Base-by-base conservation (phyloP, 2,113 vertebrate genomes). In the Bucco capensis region DNA sequence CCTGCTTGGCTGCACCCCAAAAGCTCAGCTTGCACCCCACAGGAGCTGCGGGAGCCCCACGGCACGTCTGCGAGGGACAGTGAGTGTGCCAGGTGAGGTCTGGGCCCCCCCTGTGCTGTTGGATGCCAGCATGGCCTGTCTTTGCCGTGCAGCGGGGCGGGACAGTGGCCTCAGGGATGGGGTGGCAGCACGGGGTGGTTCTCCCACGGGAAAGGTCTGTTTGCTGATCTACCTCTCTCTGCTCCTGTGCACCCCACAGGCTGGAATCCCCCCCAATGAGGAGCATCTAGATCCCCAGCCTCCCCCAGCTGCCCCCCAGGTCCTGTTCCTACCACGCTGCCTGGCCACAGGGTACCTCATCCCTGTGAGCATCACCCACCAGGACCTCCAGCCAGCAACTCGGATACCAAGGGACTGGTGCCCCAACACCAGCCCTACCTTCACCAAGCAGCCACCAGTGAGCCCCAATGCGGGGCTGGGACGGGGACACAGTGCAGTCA, bases 121-220 rank as follows among this genome's bases (percentile, higher is more conserved):
- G 71, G 82, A 21, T 2, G 4, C 40, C 74, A 5, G 51, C 61
- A 5, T 3, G 75, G 75, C 79, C 78, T 22, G 42, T 70, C 37
- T 56, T 60, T 0, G 4, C 81, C 1, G 0, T 4, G 64, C 50
- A 35, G 12, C 1, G 0, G 15, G 42, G 35, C 44, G 12, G 86
- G 67, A 69, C 31, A 56, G 31, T 31, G 64, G 30, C 61, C 25
- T n/a, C 0, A 1, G 16, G 22, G 33, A 33, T 37, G 60, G 57
- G 62, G 62, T 0, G 1, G 60, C 33, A 49, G 18, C 38, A 8
- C 0, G 13, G 54, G 49, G 40, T 5, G 27, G 38, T 3, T 12
- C 10, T 24, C 19, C 49, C 8, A 0, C 0, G 2, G 54, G 23
- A 47, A 42, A 22, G 37, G 7, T 19, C 24, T 0, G 0, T 23